Evolutionary conservation across 1,140 invertebrate genomes (phyloP), one percentile per base, ranked within the genome.

Genomic region (Leptopilina clavipes): DNA sequence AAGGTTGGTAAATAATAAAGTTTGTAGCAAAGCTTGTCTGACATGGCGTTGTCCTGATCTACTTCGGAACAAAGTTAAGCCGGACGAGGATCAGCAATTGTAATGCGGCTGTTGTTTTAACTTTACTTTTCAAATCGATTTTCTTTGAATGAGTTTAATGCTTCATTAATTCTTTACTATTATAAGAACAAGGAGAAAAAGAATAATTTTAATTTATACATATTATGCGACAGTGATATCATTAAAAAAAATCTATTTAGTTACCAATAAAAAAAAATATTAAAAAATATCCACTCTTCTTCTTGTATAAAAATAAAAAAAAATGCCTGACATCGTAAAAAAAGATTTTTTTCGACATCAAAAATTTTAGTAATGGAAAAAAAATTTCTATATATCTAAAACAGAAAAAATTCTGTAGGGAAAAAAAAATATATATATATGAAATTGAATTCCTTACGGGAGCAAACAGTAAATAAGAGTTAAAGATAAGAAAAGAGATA

Each of bases 401-500:
- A 48, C 3, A 52, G 14, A 48, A 48, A 48, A 48, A 48, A 48
- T 48, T 48, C 12, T 48, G 3, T 48, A n/a, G n/a, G n/a, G 25
- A 17, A 17, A 52, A 52, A 59, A 59, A 59, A 59, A 22, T 7
- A 54, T 59, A 2, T 59, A 22, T 5, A 40, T 9, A 65, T 0
- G 22, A 31, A 65, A 31, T 22, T n/a, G 22, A 31, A 31, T 65
- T n/a, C 11, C 25, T 31, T 37, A n/a, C 7, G 14, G 22, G 3
- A 37, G 22, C 12, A 25, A n/a, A 22, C 12, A 37, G 12, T 31
- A 19, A 65, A 31, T 31, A 65, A 31, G 48, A 52, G 48, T 19
- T 37, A 14, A 31, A 65, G 19, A 65, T 65, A 65, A n/a, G 59
- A 65, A 31, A 65, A 65, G 59, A 31, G 14, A 65, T 31, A 31